Base-by-base conservation (phyloP, 64 coral and sea anemone genomes). In the Pachyseris speciosa region DNA sequence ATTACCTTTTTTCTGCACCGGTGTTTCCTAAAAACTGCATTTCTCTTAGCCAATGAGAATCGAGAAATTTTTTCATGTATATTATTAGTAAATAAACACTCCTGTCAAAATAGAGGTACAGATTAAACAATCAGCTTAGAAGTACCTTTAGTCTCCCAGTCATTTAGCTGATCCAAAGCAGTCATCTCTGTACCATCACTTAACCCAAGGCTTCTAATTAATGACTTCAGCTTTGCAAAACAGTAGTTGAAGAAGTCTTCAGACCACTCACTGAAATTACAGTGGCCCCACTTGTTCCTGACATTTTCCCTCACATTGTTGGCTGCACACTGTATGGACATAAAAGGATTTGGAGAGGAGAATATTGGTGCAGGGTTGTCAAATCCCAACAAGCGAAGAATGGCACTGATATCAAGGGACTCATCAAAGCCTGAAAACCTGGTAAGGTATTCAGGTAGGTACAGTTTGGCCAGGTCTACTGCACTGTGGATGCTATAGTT, bases 231-330 rank as follows among this genome's bases (percentile, higher is more conserved):
- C 43, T 40, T 42, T 15, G 69, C 67, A 66, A 94, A 89, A 26
- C 65, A 89, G 17, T 25, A 61, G 0, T 13, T 44, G 5, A 84
- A 83, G 31, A 84, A 83, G 20, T 24, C 37, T 16, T 51, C 52
- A 41, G 38, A 37, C 92, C 92, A 94, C 37, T 17, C 45, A 32
- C 53, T 69, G 32, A 94, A 84, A 47, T 94, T 84, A 42, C 75
- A 83, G 37, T 94, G 92, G 19, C 76, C 92, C 92, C 92, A 94
- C 39, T 94, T 87, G 55, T 94, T 94, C 31, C 92, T 83, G 28
- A 94, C 92, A 37, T 69, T 66, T 7, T 72, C 60, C 12, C 87
- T 49, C 3, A 95, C 87, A 80, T 86, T 61, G 48, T 78, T 49
- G 16, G 93, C 80, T 28, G 66, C 40, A 27, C 4, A 13, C 73